Base-by-base conservation (phyloP, 2,888 invertebrate species). In the Lithophane semibrunnea region DNA sequence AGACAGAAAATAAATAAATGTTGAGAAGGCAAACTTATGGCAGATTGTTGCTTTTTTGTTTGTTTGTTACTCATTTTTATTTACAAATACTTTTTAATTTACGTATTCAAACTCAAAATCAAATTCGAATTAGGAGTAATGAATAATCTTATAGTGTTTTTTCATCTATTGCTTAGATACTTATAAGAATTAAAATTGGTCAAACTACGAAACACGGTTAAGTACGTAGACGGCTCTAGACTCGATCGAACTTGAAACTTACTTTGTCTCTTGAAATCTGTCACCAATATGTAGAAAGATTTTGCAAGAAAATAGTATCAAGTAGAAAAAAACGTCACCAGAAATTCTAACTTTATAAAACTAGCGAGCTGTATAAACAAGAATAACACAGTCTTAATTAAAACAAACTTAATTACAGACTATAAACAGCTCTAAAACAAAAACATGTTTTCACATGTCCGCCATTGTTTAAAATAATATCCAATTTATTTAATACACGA, bases 401-500 rank as follows among this genome's bases (percentile, higher is more conserved):
- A 78, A 82, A 75, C 72, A 29, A 60, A n/a, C 56, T 52, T 37
- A 61, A 66, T 63, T 47, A 65, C 42, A 58, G n/a, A 58, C 73
- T 52, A 60, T 29, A 52, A 60, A 52, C 54, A n/a, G 21, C 2
- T 60, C n/a, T 61, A 61, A 75, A 79, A 83, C 79, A 84, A 79
- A 24, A 79, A 77, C 67, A 84, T 44, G 49, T 69, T 74, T 77
- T 16, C 77, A 82, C 83, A 63, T 79, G 52, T 67, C 64, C 60
- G 58, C 86, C 80, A 83, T 75, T 82, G 84, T 88, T 80, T 79
- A 88, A 90, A 90, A 91, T 89, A 90, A 91, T 89, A 91, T 90
- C 90, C 92, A 92, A 92, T 92, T 94, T 93, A 93, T 93, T 92
- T 93, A 92, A 92, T 92, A 90, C 90, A 73, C 82, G 79, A 87